phyloP scores from a whole-genome alignment of 2,113 vertebrate genomes.

The Silurus meridionalis region DNA sequence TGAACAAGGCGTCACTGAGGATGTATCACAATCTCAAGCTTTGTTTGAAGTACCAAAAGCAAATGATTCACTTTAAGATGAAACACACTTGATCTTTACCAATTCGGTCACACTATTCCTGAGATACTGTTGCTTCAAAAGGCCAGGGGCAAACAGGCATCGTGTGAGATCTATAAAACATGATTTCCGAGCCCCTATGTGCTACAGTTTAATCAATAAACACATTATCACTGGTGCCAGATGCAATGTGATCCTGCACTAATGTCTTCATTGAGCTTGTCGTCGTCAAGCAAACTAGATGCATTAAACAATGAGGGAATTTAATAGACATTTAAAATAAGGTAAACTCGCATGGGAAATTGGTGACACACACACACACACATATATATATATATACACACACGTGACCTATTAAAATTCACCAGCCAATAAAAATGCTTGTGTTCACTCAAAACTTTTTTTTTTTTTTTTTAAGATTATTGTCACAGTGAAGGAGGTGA shows the following conservation, averaged over 20 bases:
- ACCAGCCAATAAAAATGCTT: too few species aligned
- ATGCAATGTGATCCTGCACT: constrained; percentile 28
- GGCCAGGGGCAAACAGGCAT: not conserved
- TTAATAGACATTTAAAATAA: not conserved
- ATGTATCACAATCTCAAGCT: not conserved
- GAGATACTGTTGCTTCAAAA: not conserved
- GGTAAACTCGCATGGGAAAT: not conserved
- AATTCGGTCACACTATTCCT: not conserved
- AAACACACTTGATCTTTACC: not conserved
- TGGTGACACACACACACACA: too few species aligned
- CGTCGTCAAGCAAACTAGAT: not conserved
- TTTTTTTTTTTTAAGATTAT: too few species aligned
- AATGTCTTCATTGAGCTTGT: constrained; percentile 30
- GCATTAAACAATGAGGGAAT: not conserved
- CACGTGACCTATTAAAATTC: too few species aligned
- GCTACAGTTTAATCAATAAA: constrained; percentile 37
- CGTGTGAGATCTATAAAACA: constrained; percentile 34
- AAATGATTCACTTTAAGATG: constrained; percentile 5
- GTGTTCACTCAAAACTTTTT: too few species aligned
- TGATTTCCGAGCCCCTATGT: constrained; percentile 7
- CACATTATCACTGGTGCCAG: constrained; percentile 28
- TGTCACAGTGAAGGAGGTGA: too few species aligned
- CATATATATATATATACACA: too few species aligned
- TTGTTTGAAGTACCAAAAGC: not conserved
- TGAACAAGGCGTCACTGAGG: constrained; percentile 2